Percentiles rank a stretch among this genome's conserved stretches.
Conservation (phyloP, 2,113 vertebrate genomes). For the Hyperopisus bebe region DNA sequence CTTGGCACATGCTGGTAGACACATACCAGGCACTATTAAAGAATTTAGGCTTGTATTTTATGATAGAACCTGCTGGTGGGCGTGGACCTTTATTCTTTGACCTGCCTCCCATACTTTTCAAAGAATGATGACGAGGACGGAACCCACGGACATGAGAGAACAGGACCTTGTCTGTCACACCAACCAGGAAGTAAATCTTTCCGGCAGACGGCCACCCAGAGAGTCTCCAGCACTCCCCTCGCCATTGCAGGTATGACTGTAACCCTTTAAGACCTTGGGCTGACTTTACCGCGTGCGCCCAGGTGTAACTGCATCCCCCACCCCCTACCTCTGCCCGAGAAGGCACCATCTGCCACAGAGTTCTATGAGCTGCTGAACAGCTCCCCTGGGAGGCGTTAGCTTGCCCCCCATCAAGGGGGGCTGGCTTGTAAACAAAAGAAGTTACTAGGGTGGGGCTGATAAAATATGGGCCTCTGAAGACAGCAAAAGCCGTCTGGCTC, state of each 20-base stretch:
- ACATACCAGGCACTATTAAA: not conserved
- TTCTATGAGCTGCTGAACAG: constrained; percentile 51
- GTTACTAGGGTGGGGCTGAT: constrained; percentile 54
- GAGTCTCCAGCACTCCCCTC: not conserved
- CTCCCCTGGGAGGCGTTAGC: constrained; percentile 72
- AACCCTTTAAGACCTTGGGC: constrained; percentile 55
- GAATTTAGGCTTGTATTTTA: constrained; percentile 32
- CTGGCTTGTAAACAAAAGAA: constrained; percentile 73
- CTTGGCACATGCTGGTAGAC: constrained; percentile 37
- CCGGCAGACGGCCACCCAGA: not conserved
- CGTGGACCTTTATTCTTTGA: not conserved
- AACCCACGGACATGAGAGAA: not conserved
- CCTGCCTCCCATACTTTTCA: not conserved
- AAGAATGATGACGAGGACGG: not conserved
- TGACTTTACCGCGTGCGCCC: constrained; percentile 62
- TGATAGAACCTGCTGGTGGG: not conserved
- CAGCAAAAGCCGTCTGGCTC: constrained; percentile 57
- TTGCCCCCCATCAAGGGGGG: constrained; percentile 71
- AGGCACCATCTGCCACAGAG: constrained; percentile 65
- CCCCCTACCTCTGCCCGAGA: constrained; percentile 69
- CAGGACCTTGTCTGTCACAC: not conserved
- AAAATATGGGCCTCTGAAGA: constrained; percentile 61
- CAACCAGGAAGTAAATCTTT: not conserved
- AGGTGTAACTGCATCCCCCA: constrained; percentile 59
- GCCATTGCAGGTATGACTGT: not conserved